Evolutionary conservation across 2,113 vertebrate genomes (phyloP).

Genomic region (Rattus norvegicus): DNA sequence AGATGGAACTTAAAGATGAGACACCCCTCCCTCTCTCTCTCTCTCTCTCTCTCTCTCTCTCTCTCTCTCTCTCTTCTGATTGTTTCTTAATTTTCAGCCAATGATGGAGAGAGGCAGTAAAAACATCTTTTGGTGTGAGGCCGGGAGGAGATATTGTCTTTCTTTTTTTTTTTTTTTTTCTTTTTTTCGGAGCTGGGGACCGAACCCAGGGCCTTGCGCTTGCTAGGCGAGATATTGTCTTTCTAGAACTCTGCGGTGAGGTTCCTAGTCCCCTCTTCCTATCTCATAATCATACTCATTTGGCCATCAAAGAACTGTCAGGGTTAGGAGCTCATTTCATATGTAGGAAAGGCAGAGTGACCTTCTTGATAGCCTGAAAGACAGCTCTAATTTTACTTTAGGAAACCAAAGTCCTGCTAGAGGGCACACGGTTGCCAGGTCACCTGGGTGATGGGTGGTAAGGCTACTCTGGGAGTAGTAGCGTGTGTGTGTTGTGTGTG

Average conservation of each 20-base stretch:
- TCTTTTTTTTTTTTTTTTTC: too few relatives aligned
- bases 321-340: background rate
- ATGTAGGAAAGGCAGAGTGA: background rate
- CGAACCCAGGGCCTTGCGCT: too few relatives aligned
- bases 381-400: background rate
- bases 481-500: too few relatives aligned
- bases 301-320: background rate
- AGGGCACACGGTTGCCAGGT: background rate
- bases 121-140: background rate
- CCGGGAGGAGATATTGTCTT: background rate
- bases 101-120: background rate
- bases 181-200: too few relatives aligned
- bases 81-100: background rate
- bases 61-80: background rate
- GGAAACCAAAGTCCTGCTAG: constrained; percentile 9
- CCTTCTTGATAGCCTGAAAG: background rate
- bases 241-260: background rate
- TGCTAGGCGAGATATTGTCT: too few relatives aligned
- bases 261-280: background rate
- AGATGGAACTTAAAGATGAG: background rate
- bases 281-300: background rate
- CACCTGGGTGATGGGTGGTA: background rate
- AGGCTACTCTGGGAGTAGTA: background rate
- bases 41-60: too few relatives aligned
- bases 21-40: background rate